Evolutionary conservation across 2,797 vertebrate genomes (phyloP).

Genomic region (Pangasius macronema): DNA sequence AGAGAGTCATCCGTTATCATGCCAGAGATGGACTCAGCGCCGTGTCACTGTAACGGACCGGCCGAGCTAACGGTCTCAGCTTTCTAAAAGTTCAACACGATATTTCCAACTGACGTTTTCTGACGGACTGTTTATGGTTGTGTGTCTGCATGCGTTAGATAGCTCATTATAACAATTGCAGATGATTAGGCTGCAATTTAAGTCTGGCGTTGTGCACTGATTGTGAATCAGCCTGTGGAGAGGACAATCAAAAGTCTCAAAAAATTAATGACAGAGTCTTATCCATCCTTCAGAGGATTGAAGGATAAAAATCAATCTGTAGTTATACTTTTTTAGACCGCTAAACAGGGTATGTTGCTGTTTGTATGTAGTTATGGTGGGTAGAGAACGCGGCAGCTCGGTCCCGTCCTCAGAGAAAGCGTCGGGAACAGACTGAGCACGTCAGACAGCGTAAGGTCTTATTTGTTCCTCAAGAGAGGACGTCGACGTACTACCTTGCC

Average conservation of each 20-base stretch:
- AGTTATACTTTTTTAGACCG: background rate
- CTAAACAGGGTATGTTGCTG: background rate
- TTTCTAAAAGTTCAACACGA: background rate
- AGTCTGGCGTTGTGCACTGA: background rate
- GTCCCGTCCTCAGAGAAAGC: slow-evolving; percentile 15
- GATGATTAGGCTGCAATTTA: background rate
- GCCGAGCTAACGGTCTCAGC: background rate
- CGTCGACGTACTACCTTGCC: no score
- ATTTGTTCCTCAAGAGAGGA: no score
- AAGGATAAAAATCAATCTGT: background rate
- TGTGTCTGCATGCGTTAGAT: background rate
- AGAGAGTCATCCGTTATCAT: slow-evolving; percentile 52
- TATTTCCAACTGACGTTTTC: background rate
- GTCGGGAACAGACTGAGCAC: background rate
- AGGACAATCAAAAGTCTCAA: background rate
- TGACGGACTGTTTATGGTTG: background rate
- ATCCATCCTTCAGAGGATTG: background rate
- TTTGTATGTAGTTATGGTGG: background rate
- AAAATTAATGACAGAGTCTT: background rate
- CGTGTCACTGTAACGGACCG: slow-evolving; percentile 40
- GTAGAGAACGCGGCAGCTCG: slow-evolving; percentile 23
- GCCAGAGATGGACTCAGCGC: slow-evolving; percentile 40
- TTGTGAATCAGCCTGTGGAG: background rate
- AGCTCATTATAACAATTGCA: slow-evolving; percentile 8
- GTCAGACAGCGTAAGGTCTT: background rate